Percentiles rank a stretch among this genome's conserved stretches.
Conservation (phyloP, 2,888 invertebrate genomes). For the Archips crataeganus region DNA sequence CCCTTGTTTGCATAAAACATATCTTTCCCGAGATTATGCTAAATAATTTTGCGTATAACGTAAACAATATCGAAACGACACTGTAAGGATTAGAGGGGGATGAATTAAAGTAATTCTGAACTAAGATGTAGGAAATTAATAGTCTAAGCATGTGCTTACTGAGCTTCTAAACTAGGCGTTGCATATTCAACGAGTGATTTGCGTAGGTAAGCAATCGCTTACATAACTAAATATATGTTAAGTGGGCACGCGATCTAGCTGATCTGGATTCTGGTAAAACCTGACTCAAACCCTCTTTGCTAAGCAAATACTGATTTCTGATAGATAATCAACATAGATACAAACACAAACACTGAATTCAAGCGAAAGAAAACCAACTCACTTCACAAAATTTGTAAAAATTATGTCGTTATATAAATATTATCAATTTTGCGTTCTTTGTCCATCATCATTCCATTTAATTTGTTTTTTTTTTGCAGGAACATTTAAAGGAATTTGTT, state of each 20-base stretch:
- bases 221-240: conserved; percentile 68
- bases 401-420: too few relatives aligned
- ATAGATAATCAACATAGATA: too few relatives aligned
- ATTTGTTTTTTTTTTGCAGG: too few relatives aligned
- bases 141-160: conserved; percentile 82
- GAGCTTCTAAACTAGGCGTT: conserved; percentile 82
- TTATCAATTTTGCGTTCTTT: too few relatives aligned
- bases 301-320: too few relatives aligned
- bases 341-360: neutral
- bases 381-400: too few relatives aligned
- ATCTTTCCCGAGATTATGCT: conserved; percentile 30
- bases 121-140: conserved; percentile 75
- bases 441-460: too few relatives aligned
- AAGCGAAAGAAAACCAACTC: too few relatives aligned
- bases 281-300: neutral
- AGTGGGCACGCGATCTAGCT: conserved; percentile 31
- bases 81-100: conserved; percentile 52
- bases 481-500: too few relatives aligned
- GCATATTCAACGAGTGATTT: conserved; percentile 85
- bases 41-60: conserved; percentile 28
- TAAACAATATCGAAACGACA: conserved; percentile 43
- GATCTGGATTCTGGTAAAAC: conserved; percentile 25
- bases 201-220: conserved; percentile 84
- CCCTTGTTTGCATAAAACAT: conserved; percentile 25
- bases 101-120: conserved; percentile 60